Evolutionary conservation across 1,140 invertebrate genomes (phyloP), one percentile per base, ranked within the genome.

Genomic region (Drosophila gunungcola): DNA sequence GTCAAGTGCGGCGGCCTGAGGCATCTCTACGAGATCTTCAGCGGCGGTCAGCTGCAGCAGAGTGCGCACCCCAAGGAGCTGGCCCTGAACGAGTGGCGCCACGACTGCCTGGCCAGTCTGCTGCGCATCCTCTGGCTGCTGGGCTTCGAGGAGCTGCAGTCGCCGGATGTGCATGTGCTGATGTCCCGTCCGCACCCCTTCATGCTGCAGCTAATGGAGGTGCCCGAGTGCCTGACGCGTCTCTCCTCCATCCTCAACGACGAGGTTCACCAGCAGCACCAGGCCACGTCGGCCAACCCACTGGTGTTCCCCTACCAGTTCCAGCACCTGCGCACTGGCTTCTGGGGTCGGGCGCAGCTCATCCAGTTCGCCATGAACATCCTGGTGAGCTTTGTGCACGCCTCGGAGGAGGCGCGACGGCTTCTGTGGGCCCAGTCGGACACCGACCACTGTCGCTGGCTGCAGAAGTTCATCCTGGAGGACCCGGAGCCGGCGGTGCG

Each of bases 11-110:
- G 97, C 32, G 98, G 98, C 2, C 90, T 99, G 29, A 94, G 96
- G 46, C 96, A 98, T 92, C 93, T 98, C 1, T 98, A 98, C 92
- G 96, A 97, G 91, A 98, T 98, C 63, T 98, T 99, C 92, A 96
- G 97, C 94, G 97, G 96, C 21, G 97, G 95, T 49, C 94, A 95
- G 7, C 77, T 96, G 68, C 95, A 96, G 92, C 86, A 92, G 32
- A 93, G 94, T 57, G 93, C 94, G 13, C 94, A 95, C 65, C 70
- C 84, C 13, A 79, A 88, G 45, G 95, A 94, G 49, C 94, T 96
- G 60, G 83, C 82, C 0, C 94, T 96, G 43, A 96, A 95, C 77
- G 96, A 98, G 93, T 98, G 98, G 98, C 96, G 97, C 57, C 97
- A 98, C 92, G 98, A 99, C 86, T 98, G 97, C 91, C 93, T 98